Percentiles rank a stretch among this genome's conserved stretches.
phyloP scores from a whole-genome alignment of 2,888 invertebrate species.

The Portevinia maculata region DNA sequence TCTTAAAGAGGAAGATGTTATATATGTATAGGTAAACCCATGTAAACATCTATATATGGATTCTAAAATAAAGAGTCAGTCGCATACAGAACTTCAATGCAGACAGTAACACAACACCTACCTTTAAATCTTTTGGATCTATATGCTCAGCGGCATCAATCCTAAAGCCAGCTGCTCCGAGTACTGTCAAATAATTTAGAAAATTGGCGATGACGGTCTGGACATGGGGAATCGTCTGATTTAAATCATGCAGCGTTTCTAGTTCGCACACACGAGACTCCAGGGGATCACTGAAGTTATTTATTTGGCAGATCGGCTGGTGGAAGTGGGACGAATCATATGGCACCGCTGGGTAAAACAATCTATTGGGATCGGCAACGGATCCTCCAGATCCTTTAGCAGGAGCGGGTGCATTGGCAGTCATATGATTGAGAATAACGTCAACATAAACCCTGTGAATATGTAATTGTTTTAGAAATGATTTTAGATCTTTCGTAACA shows the following conservation, averaged over 20 bases:
- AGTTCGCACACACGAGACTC: conserved; percentile 82
- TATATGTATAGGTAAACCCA: too few relatives aligned
- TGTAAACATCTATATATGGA: too few relatives aligned
- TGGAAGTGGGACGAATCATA: conserved; percentile 85
- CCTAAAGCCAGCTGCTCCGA: conserved; percentile 85
- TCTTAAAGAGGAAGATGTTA: too few relatives aligned
- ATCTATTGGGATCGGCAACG: conserved; percentile 83
- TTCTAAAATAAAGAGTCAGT: too few relatives aligned
- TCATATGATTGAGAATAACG: conserved; percentile 90
- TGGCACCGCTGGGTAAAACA: conserved; percentile 85
- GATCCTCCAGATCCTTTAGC: conserved; percentile 78
- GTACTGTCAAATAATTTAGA: conserved; percentile 83
- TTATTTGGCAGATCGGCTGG: conserved; percentile 83
- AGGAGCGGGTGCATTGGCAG: conserved; percentile 64
- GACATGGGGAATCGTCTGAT: conserved; percentile 83
- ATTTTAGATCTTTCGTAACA: background rate
- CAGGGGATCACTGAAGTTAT: conserved; percentile 83
- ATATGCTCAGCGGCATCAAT: conserved; percentile 84
- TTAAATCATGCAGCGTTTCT: conserved; percentile 84
- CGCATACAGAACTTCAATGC: too few relatives aligned
- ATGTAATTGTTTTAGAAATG: background rate
- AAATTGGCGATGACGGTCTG: conserved; percentile 83
- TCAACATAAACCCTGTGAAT: conserved; percentile 87
- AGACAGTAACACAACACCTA: conserved; percentile 74
- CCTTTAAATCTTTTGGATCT: conserved; percentile 84